Evolutionary conservation across 2,113 vertebrate genomes (phyloP).

Genomic region (Laticauda laticaudata): DNA sequence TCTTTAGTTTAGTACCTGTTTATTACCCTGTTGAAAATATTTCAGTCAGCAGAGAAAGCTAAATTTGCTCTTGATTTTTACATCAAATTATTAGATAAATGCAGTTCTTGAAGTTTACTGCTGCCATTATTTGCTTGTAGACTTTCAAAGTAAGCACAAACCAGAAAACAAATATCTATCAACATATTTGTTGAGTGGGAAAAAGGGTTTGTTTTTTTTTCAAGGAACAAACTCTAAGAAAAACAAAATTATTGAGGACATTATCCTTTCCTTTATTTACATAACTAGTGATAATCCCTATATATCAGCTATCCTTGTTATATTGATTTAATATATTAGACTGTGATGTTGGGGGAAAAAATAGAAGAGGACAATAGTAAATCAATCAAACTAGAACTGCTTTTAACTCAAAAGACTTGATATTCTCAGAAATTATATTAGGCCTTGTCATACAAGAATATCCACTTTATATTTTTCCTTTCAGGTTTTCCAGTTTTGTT

Average conservation of each 20-base stretch:
- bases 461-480: neutral
- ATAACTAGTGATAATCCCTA: neutral
- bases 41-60: neutral
- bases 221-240: neutral
- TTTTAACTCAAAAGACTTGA: neutral
- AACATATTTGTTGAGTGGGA: neutral
- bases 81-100: neutral
- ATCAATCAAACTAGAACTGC: neutral
- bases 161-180: neutral
- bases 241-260: neutral
- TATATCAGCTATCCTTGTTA: neutral
- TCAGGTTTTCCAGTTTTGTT: constrained; percentile 86
- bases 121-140: neutral
- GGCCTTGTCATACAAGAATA: neutral
- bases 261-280: neutral
- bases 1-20: neutral
- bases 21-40: neutral
- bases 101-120: neutral
- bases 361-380: neutral
- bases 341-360: neutral
- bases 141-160: neutral
- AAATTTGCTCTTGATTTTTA: neutral
- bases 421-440: neutral
- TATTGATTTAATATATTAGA: neutral
- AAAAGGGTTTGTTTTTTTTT: neutral